These are phyloP conservation scores for Limnephilus rhombicus DNA, from an alignment of 2,888 invertebrate genomes.

Conservation along the genomic window DNA sequence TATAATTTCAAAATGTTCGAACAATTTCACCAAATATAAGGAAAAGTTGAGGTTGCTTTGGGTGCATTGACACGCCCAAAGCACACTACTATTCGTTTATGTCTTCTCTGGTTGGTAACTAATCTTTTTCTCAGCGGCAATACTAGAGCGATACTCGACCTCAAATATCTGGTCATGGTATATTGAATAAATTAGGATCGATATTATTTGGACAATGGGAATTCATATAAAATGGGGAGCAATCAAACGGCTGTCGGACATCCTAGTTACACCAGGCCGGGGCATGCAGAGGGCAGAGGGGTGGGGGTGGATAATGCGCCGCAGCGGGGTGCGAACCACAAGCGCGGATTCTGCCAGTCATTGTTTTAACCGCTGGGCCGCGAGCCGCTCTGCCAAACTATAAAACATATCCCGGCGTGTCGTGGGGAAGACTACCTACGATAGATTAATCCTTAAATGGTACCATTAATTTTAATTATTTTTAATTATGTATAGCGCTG, in stretches of 20 bases:
- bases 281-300: constrained; percentile 14
- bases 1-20: not conserved
- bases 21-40: not conserved
- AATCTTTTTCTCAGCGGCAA: not conserved
- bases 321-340: constrained; percentile 64
- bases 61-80: not conserved
- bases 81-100: not conserved
- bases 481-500: too few species aligned
- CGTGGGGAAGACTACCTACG: not conserved
- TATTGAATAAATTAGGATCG: constrained; percentile 32
- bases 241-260: constrained; percentile 40
- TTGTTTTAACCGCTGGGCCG: constrained; percentile 65
- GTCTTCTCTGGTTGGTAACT: not conserved
- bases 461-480: too few species aligned
- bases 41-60: not conserved
- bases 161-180: not conserved
- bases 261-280: constrained; percentile 30
- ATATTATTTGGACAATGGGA: constrained; percentile 27
- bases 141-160: not conserved
- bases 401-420: constrained; percentile 34
- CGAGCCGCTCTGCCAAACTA: constrained; percentile 62
- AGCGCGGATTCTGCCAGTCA: constrained; percentile 65
- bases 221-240: constrained; percentile 30
- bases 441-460: not conserved
- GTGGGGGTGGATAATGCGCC: constrained; percentile 62